These are phyloP conservation scores for Halocynthia roretzi DNA, from an alignment of 23 tunicate genomes.

Conservation along the genomic window DNA sequence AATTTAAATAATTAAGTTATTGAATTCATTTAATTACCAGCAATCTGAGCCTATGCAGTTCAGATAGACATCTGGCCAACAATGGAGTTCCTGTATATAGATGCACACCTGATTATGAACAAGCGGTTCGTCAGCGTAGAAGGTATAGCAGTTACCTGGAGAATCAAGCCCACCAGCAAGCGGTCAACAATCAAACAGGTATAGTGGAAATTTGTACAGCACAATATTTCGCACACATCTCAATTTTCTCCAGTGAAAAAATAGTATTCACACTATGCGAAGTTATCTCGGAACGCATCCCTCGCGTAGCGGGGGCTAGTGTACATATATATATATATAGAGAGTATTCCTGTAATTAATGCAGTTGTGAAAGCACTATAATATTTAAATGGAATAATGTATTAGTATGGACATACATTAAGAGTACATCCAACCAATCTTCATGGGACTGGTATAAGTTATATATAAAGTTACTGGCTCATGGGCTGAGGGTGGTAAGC, in stretches of 20 bases:
- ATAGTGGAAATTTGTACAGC: not conserved
- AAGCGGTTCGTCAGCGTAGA: conserved; percentile 66
- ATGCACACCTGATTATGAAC: conserved; percentile 84
- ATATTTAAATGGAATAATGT: too few relatives aligned
- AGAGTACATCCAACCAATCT: too few relatives aligned
- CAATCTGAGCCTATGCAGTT: conserved; percentile 67
- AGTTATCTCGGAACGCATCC: too few relatives aligned
- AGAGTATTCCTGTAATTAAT: not conserved
- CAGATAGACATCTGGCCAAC: conserved; percentile 44
- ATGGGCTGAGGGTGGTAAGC: too few relatives aligned
- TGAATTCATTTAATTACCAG: conserved; percentile 4
- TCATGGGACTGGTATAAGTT: too few relatives aligned
- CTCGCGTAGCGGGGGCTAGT: not conserved
- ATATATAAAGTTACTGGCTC: too few relatives aligned
- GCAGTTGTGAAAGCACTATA: too few relatives aligned
- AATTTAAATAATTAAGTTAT: too few relatives aligned
- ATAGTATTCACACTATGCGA: too few relatives aligned
- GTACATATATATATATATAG: not conserved
- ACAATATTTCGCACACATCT: too few relatives aligned
- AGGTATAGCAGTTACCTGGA: conserved; percentile 80
- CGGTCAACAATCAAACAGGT: conserved; percentile 3
- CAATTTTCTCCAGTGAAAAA: too few relatives aligned
- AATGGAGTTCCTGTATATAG: conserved; percentile 71
- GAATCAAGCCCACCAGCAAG: conserved; percentile 31
- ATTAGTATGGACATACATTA: too few relatives aligned